Conservation (phyloP, 2,888 invertebrate genomes). For the Mylabris sibirica region DNA sequence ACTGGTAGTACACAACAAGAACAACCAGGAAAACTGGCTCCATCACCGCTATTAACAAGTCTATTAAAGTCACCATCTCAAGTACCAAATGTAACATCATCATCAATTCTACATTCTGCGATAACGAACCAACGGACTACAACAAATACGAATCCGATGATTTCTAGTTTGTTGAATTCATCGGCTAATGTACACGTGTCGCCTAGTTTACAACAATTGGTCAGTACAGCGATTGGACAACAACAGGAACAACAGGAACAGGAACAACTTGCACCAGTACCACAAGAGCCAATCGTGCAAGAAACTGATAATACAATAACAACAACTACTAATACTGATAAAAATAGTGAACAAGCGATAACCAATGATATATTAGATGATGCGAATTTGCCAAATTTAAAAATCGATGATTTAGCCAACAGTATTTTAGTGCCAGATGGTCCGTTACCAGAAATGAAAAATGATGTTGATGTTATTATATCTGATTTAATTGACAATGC, state of each 20-base stretch:
- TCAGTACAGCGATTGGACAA: conserved; percentile 61
- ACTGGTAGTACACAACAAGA: conserved; percentile 27
- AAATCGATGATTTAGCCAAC: conserved; percentile 62
- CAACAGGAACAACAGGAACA: conserved; percentile 37
- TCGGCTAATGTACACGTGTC: conserved; percentile 53
- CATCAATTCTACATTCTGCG: conserved; percentile 58
- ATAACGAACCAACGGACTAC: conserved; percentile 58
- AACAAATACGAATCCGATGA: conserved; percentile 61
- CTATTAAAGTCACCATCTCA: conserved; percentile 77
- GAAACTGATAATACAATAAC: neutral
- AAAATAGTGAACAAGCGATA: conserved; percentile 8
- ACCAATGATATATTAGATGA: conserved; percentile 51
- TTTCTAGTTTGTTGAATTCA: conserved; percentile 64
- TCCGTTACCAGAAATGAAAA: conserved; percentile 63
- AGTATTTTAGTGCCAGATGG: conserved; percentile 62
- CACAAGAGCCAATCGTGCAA: conserved; percentile 26
- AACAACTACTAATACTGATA: conserved; percentile 13
- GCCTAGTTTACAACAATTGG: conserved; percentile 64
- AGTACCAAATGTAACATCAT: conserved; percentile 59
- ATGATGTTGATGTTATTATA: conserved; percentile 65
- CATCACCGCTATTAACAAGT: conserved; percentile 82
- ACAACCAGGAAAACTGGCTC: conserved; percentile 62
- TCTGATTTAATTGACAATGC: conserved; percentile 66
- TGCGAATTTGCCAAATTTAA: conserved; percentile 49
- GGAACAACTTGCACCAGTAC: conserved; percentile 20